These are phyloP conservation scores for Syngnathus rostellatus DNA, from an alignment of 2,797 vertebrate genomes.

Conservation along the genomic window DNA sequence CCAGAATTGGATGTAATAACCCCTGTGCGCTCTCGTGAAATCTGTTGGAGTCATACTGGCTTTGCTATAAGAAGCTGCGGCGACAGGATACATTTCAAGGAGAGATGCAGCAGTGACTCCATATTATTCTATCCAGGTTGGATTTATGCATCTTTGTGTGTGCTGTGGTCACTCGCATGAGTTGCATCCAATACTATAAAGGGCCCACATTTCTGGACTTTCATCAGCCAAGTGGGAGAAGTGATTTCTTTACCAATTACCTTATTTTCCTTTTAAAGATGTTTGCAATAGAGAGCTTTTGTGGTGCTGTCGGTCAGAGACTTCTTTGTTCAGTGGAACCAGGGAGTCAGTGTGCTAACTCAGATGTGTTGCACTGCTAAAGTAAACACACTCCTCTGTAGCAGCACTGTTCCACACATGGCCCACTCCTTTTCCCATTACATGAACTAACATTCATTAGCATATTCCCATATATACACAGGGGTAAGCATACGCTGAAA, in stretches of 20 bases:
- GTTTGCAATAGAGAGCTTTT: constrained; percentile 34
- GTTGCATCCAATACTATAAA: constrained; percentile 9
- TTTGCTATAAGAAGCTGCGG: constrained; percentile 18
- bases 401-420: constrained; percentile 14
- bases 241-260: constrained; percentile 10
- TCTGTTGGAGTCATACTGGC: constrained; percentile 25
- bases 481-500: not conserved
- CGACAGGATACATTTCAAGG: constrained; percentile 9
- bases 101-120: constrained; percentile 19
- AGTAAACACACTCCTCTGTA: constrained; percentile 33
- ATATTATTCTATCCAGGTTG: constrained; percentile 23
- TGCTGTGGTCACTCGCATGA: not conserved
- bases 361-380: constrained; percentile 35
- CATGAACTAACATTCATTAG: not conserved
- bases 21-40: constrained; percentile 43
- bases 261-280: constrained; percentile 18
- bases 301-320: constrained; percentile 39
- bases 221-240: constrained; percentile 22
- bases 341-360: constrained; percentile 32
- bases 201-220: constrained; percentile 24
- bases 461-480: not conserved
- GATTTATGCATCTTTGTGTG: constrained; percentile 15
- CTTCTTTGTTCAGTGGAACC: constrained; percentile 44
- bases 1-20: constrained; percentile 44
- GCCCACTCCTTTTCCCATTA: constrained; percentile 2